phyloP scores from a whole-genome alignment of 2,888 invertebrate species.

The Mesorhabditis spiculigera region DNA sequence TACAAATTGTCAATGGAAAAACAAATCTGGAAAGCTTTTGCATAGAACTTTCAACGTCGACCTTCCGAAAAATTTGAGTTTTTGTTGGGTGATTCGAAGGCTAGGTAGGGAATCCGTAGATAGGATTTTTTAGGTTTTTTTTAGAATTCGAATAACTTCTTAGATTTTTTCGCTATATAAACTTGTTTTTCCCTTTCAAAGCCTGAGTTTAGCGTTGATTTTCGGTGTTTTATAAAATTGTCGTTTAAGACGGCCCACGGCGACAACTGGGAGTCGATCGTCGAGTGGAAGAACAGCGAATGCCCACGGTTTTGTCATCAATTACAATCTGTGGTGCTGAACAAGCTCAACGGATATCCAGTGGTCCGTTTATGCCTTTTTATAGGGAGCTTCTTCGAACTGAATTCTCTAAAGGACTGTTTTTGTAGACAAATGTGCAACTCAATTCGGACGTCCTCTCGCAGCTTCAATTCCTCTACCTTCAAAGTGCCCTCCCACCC shows the following conservation, averaged over 20 bases:
- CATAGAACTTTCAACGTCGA: neutral
- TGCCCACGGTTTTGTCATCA: constrained; percentile 25
- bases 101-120: too few species aligned
- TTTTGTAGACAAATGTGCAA: constrained; percentile 18
- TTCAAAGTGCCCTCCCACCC: constrained; percentile 38
- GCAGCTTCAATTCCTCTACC: constrained; percentile 43
- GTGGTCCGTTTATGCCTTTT: too few species aligned
- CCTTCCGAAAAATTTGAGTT: neutral
- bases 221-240: neutral
- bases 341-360: constrained; percentile 11
- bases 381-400: too few species aligned
- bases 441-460: constrained; percentile 44
- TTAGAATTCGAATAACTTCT: too few species aligned
- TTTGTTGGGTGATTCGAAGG: too few species aligned
- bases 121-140: too few species aligned
- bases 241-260: constrained; percentile 7
- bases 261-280: constrained; percentile 10
- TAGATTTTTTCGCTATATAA: too few species aligned
- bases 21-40: neutral
- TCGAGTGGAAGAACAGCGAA: constrained; percentile 19
- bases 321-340: constrained; percentile 15
- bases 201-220: neutral
- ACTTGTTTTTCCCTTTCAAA: neutral
- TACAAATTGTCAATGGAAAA: neutral
- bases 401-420: neutral